A percentile compares a stretch with the other conserved stretches of the same genome.
phyloP scores from a whole-genome alignment of 2,797 vertebrate genomes.

The Aeoliscus strigatus region DNA sequence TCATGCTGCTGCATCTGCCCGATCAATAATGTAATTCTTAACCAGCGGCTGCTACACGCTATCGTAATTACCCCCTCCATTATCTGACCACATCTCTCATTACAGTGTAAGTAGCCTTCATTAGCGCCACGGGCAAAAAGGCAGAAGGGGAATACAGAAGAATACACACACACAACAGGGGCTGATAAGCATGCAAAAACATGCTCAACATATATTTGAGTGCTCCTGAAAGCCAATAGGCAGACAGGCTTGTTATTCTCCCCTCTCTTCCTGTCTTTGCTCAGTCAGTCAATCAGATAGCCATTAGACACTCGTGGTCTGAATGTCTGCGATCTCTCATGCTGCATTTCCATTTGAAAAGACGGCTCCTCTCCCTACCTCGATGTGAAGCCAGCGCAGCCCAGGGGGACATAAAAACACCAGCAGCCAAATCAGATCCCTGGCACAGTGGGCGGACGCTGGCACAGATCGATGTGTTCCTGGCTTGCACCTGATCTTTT shows the following conservation, averaged over 20 bases:
- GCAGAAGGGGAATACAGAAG: not conserved
- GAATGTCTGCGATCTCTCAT: slow-evolving; percentile 56
- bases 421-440: slow-evolving; percentile 48
- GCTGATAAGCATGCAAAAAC: slow-evolving; percentile 27
- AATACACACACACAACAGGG: slow-evolving; percentile 1
- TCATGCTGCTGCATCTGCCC: slow-evolving; percentile 32
- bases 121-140: slow-evolving; percentile 31
- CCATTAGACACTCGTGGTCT: slow-evolving; percentile 59
- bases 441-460: slow-evolving; percentile 16
- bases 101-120: slow-evolving; percentile 60
- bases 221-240: slow-evolving; percentile 19
- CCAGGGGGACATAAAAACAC: slow-evolving; percentile 63
- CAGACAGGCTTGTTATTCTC: slow-evolving; percentile 21
- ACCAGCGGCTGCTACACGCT: slow-evolving; percentile 44
- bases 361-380: slow-evolving; percentile 57
- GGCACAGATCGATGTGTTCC: slow-evolving; percentile 37
- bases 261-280: slow-evolving; percentile 40
- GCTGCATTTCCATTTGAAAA: too few relatives aligned
- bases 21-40: slow-evolving; percentile 70
- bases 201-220: slow-evolving; percentile 1
- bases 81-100: slow-evolving; percentile 67
- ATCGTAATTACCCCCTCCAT: slow-evolving; percentile 69
- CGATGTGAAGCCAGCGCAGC: slow-evolving; percentile 46
- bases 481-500: not conserved
- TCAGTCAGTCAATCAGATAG: slow-evolving; percentile 61